Evolutionary conservation across 92 coral and sea anemone species (phyloP), one percentile per base, ranked within the genome.

Genomic region (Virgularia gustaviana): DNA sequence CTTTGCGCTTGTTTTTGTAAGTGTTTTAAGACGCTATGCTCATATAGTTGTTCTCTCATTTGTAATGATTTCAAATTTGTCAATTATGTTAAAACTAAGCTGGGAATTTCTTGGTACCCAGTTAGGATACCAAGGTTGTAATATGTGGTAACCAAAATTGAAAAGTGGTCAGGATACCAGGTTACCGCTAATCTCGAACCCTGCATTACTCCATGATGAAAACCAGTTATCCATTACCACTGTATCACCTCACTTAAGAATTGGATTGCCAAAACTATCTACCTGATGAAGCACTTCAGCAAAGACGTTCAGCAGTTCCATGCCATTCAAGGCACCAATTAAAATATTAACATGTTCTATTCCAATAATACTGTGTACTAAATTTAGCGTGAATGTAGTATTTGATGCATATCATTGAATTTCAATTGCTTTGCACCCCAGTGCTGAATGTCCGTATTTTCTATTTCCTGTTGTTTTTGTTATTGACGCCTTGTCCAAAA

Each of bases 321-420:
- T 43, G 51, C 51, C 51, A 43, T 43, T 43, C 20, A 22, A 43
- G 20, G 51, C n/a, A 22, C 51, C 51, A 43, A 22, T 16, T 1
- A 43, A 22, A 51, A 51, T 51, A 18, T 13, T 51, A 13, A 51
- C 57, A 18, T 51, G 57, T 19, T 13, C 9, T 13, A 51, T 18
- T 51, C 57, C 57, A 51, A 51, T 18, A 1, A 51, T 51, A 51
- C 57, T 13, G 18, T 36, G 70, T 29, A 24, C 10, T 29, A 63
- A 63, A 35, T 77, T 77, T 2, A 77, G 45, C 30, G 81, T 77
- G 47, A 61, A 77, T 13, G 44, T 65, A 10, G 81, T 75, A 29
- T 65, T 77, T 25, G 81, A 77, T 28, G 81, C 81, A 38, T 75
- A 75, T 9, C 79, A 41, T 55, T 75, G 79, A 60, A 75, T 36